These are phyloP conservation scores for Odontocerum albicorne DNA, from an alignment of 2,888 invertebrate genomes.

Conservation along the genomic window DNA sequence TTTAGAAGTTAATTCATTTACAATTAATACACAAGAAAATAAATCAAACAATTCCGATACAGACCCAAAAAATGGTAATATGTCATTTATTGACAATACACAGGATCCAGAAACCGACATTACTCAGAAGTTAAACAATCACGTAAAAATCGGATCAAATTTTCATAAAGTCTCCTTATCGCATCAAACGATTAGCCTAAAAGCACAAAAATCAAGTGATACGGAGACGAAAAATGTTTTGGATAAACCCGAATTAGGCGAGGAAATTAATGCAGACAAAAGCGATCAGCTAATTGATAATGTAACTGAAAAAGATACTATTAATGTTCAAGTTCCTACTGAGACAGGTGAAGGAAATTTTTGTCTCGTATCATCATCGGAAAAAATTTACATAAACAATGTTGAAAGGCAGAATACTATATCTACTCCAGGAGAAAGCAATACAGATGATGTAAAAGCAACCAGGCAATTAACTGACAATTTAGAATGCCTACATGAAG, in stretches of 20 bases:
- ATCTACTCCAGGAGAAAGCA: background rate
- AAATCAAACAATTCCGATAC: too few species aligned
- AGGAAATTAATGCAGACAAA: background rate
- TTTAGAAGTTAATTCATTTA: too few species aligned
- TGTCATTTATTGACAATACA: background rate
- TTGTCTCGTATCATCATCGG: too few species aligned
- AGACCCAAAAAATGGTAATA: background rate
- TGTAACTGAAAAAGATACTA: background rate
- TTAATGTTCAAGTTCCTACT: too few species aligned
- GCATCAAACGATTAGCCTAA: background rate
- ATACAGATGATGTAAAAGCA: background rate
- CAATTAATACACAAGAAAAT: too few species aligned
- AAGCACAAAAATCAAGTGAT: background rate
- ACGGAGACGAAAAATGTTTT: background rate
- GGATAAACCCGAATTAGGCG: too few species aligned
- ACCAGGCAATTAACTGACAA: background rate
- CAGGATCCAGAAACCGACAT: background rate
- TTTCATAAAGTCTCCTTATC: slow-evolving; percentile 4
- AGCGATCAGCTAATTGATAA: background rate
- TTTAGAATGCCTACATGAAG: background rate
- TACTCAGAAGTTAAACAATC: background rate
- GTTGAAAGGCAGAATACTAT: too few species aligned
- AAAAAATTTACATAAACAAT: too few species aligned
- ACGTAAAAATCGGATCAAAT: background rate
- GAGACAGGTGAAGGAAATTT: too few species aligned